These are phyloP conservation scores for Metaphire vulgaris DNA, from an alignment of 1,140 invertebrate genomes.

Conservation along the genomic window DNA sequence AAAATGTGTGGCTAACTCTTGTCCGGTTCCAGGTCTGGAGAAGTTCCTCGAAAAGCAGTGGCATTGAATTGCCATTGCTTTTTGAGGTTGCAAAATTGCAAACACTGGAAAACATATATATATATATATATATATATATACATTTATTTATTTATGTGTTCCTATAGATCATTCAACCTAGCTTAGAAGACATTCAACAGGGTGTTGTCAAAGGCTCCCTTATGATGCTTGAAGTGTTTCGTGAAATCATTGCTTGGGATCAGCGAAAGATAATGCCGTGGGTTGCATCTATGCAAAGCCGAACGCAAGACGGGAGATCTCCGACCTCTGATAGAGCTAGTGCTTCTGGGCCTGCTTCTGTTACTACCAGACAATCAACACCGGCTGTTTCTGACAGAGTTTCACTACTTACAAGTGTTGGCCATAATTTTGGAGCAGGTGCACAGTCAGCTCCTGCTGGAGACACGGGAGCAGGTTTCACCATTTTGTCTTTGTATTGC, in stretches of 20 bases:
- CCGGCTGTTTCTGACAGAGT: neutral
- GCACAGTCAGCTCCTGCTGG: neutral
- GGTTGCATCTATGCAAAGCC: slow-evolving; percentile 5
- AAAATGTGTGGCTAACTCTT: no score
- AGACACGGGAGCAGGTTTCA: neutral
- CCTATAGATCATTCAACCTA: slow-evolving; percentile 17
- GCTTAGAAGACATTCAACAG: slow-evolving; percentile 12
- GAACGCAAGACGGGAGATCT: slow-evolving; percentile 46
- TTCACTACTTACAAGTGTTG: neutral
- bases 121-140: neutral
- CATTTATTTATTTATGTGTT: neutral
- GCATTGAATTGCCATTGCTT: neutral
- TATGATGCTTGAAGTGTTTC: slow-evolving; percentile 17
- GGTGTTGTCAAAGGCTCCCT: neutral
- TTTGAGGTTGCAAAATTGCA: no score
- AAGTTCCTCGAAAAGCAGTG: no score
- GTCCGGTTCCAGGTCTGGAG: no score
- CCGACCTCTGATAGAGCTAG: neutral
- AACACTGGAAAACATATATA: no score
- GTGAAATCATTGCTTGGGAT: slow-evolving; percentile 10
- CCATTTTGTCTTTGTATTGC: no score
- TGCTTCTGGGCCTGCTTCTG: no score
- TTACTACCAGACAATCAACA: neutral
- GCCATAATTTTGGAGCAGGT: neutral
- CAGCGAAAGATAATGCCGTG: slow-evolving; percentile 20